Evolutionary conservation across 2,888 invertebrate genomes (phyloP), one percentile per base, ranked within the genome.

Genomic region (Nomada goodeniana): DNA sequence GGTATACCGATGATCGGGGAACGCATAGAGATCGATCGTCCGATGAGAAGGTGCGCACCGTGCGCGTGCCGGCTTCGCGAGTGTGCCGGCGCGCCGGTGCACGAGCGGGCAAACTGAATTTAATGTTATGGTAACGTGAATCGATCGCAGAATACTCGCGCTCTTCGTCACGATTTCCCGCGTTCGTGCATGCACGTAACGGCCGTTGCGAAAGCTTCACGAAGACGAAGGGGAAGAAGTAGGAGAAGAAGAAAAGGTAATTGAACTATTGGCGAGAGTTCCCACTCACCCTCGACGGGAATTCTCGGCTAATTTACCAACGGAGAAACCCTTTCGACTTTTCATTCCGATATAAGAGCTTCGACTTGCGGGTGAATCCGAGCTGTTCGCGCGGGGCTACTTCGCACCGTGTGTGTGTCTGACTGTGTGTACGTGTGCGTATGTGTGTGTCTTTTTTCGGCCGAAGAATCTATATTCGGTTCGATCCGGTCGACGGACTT

Each of bases 111-210:
- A 87, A 85, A 85, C 81, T 78, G 81, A 80, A 78, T 80, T 82
- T 87, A 85, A 82, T 63, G 79, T 85, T 86, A 85, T 86, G 88
- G 89, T 88, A 85, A 81, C 86, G 83, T 67, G 76, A 82, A 86
- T 88, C 86, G 85, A 86, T 85, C 87, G 89, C 50, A 44, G 57
- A 55, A 84, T 82, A 73, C 71, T 53, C 65, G 64, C 67, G 29
- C 67, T 67, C 60, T 69, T 26, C 76, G 44, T 80, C 76, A 65
- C 79, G 76, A 76, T 76, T 67, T 47, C 61, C 64, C 82, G 73
- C 79, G 69, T 53, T 63, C 78, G 82, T 83, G 76, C 83, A 70
- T 75, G 80, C 76, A 76, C 67, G 74, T 68, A 74, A 76, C 86
- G 52, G 53, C 26, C 42, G 18, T 42, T 50, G 65, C 47, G 18